Evolutionary conservation across 2,113 vertebrate species (phyloP).

Genomic region (Pteronura brasiliensis): DNA sequence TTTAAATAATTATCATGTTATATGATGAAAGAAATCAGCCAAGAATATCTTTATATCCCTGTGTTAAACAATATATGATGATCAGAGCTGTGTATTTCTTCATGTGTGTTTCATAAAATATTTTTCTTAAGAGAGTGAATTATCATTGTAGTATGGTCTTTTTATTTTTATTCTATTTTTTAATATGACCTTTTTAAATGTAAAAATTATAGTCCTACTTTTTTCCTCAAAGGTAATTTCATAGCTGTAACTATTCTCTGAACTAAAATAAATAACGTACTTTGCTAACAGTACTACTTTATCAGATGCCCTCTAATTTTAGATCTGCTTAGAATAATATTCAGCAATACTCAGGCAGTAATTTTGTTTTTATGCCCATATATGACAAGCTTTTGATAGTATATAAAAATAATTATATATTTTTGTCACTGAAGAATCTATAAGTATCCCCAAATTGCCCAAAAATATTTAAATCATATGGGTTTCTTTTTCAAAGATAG

Average conservation of each 20-base stretch:
- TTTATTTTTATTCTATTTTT: background rate
- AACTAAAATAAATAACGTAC: background rate
- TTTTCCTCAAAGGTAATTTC: background rate
- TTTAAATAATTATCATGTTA: slow-evolving; percentile 13
- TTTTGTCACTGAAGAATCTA: slow-evolving; percentile 36
- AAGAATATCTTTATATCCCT: slow-evolving; percentile 4
- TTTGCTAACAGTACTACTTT: background rate
- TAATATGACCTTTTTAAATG: slow-evolving; percentile 28
- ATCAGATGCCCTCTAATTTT: slow-evolving; percentile 36
- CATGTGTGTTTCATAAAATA: background rate
- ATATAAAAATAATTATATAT: slow-evolving; percentile 21
- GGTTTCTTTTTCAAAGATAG: background rate
- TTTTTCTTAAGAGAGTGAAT: slow-evolving; percentile 32
- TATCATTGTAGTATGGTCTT: background rate
- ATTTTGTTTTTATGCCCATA: background rate
- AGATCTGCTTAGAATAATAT: background rate
- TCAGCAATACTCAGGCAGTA: background rate
- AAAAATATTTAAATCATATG: slow-evolving; percentile 9
- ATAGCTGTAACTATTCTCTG: background rate
- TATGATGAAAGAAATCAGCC: slow-evolving; percentile 2
- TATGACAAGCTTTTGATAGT: slow-evolving; percentile 1
- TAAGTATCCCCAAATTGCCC: slow-evolving; percentile 8
- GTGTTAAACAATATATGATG: background rate
- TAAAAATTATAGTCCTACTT: background rate
- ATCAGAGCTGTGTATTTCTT: background rate